Base-by-base conservation (phyloP, 1,140 invertebrate genomes). In the Achatina immaculata region DNA sequence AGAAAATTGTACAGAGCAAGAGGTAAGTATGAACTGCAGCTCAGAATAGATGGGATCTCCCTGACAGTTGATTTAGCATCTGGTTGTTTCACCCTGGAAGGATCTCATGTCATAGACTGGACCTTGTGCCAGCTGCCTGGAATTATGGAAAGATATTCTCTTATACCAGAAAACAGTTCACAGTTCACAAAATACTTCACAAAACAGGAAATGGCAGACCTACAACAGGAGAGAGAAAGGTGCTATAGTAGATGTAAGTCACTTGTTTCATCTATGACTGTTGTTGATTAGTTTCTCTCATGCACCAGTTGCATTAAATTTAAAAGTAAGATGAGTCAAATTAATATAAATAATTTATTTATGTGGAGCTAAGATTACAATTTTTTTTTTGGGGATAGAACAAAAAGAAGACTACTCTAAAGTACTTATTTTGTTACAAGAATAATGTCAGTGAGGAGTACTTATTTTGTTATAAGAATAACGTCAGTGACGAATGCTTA, bases 21-120 rank as follows among this genome's bases (percentile, higher is more conserved):
- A 42, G 62, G 72, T 9, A 77, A 80, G 34, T 74, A 80, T 76
- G 45, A 75, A n/a, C 55, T 82, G 14, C 28, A 62, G 19, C 65
- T 82, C 21, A 62, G 45, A 66, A 69, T 82, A 11, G 81, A 82
- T 48, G 78, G 71, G 43, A 36, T 82, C 11, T 38, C n/a, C 14
- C 62, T 82, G 1, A 80, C 40, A 51, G 65, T 82, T 4, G 65
- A 71, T 75, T 45, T 82, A 58, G 78, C 43, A 2, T 42, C 77
- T 43, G 81, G 81, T 21, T 51, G 34, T 31, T 31, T 82, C 36
- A 75, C 72, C 24, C 28, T 82, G 7, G 11, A 24, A 75, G 81
- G 81, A 2, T 9, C 45, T 16, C 40, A 75, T 51, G 81, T 78
- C 1, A 45, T 82, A 34, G 81, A 82, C 78, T 82, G 81, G 81